Conservation (phyloP, 2,113 vertebrate genomes). For the Psittacus erithacus region DNA sequence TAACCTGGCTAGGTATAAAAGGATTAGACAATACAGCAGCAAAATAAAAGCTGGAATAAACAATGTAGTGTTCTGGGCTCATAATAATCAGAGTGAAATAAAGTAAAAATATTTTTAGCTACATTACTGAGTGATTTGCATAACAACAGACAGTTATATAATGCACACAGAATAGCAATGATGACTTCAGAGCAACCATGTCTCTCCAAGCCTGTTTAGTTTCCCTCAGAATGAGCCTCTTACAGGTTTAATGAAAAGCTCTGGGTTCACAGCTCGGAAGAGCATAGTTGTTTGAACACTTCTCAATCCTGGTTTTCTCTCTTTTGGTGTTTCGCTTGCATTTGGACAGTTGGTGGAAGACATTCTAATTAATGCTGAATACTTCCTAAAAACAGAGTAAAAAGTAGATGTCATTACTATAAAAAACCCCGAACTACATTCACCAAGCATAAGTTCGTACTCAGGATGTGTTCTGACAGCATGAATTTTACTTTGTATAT, state of each 20-base stretch:
- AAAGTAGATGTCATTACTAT: background rate
- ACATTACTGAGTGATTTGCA: background rate
- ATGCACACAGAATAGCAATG: rapidly evolving
- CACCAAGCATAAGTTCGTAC: background rate
- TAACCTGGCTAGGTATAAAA: background rate
- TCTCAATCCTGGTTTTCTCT: slow-evolving; percentile 83
- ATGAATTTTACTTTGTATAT: background rate
- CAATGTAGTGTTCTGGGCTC: background rate
- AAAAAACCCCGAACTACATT: background rate
- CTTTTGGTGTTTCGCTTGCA: slow-evolving; percentile 65
- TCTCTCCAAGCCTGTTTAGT: background rate
- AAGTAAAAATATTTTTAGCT: background rate
- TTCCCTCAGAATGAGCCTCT: slow-evolving; percentile 53
- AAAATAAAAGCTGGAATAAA: background rate
- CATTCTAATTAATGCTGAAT: slow-evolving; percentile 71
- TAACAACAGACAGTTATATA: background rate
- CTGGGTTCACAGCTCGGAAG: slow-evolving; percentile 93
- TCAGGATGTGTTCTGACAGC: background rate
- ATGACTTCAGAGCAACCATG: background rate
- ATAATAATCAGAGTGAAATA: background rate
- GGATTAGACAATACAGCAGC: background rate
- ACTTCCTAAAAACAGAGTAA: slow-evolving; percentile 47
- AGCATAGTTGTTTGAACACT: slow-evolving; percentile 83
- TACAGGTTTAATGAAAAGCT: slow-evolving; percentile 97
- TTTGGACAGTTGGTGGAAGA: slow-evolving; percentile 70